Evolutionary conservation across 2,797 vertebrate species (phyloP), one percentile per base, ranked within the genome.

Genomic region (Fringilla coelebs): DNA sequence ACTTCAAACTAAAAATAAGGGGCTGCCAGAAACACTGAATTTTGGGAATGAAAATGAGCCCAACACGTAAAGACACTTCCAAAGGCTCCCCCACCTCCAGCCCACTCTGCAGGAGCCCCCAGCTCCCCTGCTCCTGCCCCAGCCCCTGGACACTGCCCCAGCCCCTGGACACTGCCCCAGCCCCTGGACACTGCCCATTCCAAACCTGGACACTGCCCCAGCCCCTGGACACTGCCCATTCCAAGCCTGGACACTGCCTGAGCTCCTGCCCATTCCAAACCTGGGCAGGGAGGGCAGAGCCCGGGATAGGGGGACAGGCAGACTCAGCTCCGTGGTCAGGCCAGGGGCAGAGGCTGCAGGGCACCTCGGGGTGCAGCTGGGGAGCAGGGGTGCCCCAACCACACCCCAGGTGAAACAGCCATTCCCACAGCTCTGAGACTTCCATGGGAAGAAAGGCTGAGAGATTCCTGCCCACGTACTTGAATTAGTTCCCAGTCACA

Each of bases 1-100:
- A 77, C 92, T 92, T 88, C 75, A 89, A 93, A 91, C 95, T 96
- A 96, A 96, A 96, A 95, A 96, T 96, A 95, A 90, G 43, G 43
- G 72, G 54, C 89, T 94, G 87, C 87, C 89, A 96, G 93, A 95
- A 97, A 94, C 90, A 83, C 89, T 96, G 94, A 88, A 91, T 91
- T 96, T 95, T 93, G 92, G 87, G 85, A 93, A 97, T 48, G 85
- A 96, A 95, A 95, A 96, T 91, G 72, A 95, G 79, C 48, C 81
- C 61, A 88, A 95, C 0, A 40, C 78, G 46, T 80, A 88, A 94
- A 92, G 85, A 68, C 58, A 38, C 91, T 96, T 93, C 83, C 75
- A 92, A 96, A 75, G 58, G 76, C 85, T 94, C 92, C 89, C 89
- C 89, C 92, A 88, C n/a, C 76, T 92, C n/a, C 46, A 68, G 77